Evolutionary conservation across 2,888 invertebrate genomes (phyloP), one percentile per base, ranked within the genome.

Genomic region (Macrophya alboannulata): DNA sequence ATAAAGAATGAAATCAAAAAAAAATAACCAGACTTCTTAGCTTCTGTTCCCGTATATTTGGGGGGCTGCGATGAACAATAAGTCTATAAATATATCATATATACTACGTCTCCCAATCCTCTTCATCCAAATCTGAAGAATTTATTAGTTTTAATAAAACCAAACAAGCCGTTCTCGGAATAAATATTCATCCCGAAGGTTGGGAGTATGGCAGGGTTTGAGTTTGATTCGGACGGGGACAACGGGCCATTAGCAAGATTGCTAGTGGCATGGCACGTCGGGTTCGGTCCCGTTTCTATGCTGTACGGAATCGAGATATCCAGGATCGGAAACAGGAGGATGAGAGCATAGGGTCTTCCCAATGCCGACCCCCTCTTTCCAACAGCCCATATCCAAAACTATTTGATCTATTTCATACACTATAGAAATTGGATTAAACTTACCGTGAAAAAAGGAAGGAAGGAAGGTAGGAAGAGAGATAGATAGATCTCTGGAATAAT

Each of bases 71-170:
- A 31, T 31, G 31, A 31, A 31, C 31, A 31, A 31, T 31, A 31
- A 31, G 31, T 31, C 31, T 31, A 31, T 31, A 31, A 31, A 31
- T 31, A 31, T 31, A 31, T 1, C 3, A 31, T 31, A 31, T 31
- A 31, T 31, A 31, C 3, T 31, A 31, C 17, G 37, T 31, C 48
- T 37, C 8, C 5, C 37, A 10, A 10, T 5, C 9, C 37, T 15
- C 10, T 40, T 10, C 21, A 0, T 40, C 59, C 17, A 62, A 17
- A 5, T 45, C 12, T 21, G 40, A 31, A 12, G 6, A 87, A 91
- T 90, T 92, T 92, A 92, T 91, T 91, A 92, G 91, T 91, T 92
- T 92, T 91, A 91, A 92, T 92, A 92, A 91, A 92, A 90, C 89
- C 89, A 89, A 91, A 89, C 89, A 89, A 92, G 89, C 90, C 88